Percentiles rank a stretch among this genome's conserved stretches.
phyloP scores from a whole-genome alignment of 2,113 vertebrate genomes.

The Anhinga anhinga region DNA sequence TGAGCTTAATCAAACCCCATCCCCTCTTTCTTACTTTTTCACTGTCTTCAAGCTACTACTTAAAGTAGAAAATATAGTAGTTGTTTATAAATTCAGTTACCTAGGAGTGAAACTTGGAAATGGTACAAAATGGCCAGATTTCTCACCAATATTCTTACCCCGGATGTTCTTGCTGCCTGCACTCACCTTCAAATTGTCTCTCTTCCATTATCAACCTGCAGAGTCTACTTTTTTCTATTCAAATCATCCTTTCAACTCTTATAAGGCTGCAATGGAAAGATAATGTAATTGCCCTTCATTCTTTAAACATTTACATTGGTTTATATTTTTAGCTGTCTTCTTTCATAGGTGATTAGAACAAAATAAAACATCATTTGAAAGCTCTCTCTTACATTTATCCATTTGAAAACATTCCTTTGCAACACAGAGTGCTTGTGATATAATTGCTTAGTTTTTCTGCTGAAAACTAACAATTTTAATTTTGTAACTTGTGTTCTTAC shows the following conservation, averaged over 20 bases:
- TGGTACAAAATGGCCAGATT: not conserved
- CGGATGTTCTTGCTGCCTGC: not conserved
- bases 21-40: not conserved
- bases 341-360: not conserved
- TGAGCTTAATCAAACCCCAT: not conserved
- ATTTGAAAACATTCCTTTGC: not conserved
- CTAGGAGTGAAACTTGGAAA: not conserved
- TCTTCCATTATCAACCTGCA: not conserved
- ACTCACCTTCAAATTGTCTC: not conserved
- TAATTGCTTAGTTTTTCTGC: not conserved
- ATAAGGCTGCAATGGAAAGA: not conserved
- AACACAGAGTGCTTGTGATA: not conserved
- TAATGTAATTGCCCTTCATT: not conserved
- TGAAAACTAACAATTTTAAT: not conserved
- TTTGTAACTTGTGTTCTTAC: not conserved
- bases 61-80: not conserved
- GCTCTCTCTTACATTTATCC: not conserved
- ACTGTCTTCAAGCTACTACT: not conserved
- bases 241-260: not conserved
- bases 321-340: not conserved
- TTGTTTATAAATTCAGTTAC: not conserved
- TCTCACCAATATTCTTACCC: not conserved
- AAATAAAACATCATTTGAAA: not conserved
- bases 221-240: not conserved
- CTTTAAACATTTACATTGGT: not conserved